A percentile compares a stretch with the other conserved stretches of the same genome.
phyloP scores from a whole-genome alignment of 2,113 vertebrate species.

The Macaca mulatta region DNA sequence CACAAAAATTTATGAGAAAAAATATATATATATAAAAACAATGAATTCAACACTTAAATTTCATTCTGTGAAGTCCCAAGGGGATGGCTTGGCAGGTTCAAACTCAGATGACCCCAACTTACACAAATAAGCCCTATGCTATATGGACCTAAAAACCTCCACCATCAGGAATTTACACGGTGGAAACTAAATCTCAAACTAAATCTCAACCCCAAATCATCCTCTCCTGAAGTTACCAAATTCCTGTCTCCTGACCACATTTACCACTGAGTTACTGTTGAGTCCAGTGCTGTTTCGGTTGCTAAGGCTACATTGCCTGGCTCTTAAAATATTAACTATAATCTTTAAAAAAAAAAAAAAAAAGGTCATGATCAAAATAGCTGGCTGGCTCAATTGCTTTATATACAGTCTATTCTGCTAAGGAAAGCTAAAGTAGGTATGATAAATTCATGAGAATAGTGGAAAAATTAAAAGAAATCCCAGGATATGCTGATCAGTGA shows the following conservation, averaged over 20 bases:
- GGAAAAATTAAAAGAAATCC: background rate
- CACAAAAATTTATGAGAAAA: slow-evolving; percentile 30
- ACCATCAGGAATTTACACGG: background rate
- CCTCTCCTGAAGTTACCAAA: background rate
- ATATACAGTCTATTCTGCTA: background rate
- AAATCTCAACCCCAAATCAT: background rate
- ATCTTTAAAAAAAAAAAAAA: background rate
- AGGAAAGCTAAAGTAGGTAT: background rate
- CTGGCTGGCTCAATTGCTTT: background rate
- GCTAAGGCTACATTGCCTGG: background rate
- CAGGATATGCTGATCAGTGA: background rate
- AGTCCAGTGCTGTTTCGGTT: background rate
- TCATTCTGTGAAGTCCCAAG: slow-evolving; percentile 30
- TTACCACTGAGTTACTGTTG: background rate
- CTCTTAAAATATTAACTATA: slow-evolving; percentile 30
- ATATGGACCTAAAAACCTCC: slow-evolving; percentile 6
- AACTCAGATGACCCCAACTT: background rate
- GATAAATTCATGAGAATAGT: background rate
- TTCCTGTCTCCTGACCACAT: slow-evolving; percentile 28
- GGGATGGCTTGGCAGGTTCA: background rate
- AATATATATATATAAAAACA: slow-evolving; percentile 26
- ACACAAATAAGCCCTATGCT: slow-evolving; percentile 21
- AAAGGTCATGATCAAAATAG: background rate
- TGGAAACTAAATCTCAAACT: slow-evolving; percentile 36
- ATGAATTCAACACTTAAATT: slow-evolving; percentile 61